Base-by-base conservation (phyloP, 64 coral and sea anemone genomes). In the Cladopsammia gracilis region DNA sequence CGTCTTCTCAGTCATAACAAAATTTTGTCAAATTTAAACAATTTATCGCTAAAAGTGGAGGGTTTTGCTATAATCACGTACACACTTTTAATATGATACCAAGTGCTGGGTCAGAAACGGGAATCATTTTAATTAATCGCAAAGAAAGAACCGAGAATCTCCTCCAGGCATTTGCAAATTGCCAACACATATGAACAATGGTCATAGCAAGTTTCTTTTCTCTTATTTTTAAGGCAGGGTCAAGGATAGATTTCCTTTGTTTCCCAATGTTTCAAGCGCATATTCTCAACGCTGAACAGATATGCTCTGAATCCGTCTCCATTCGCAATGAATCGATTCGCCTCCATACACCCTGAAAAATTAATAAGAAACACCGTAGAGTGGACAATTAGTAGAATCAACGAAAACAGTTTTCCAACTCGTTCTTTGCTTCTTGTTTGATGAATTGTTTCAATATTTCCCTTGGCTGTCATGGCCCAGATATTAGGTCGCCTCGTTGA, bases 401-500 rank as follows among this genome's bases (percentile, higher is more conserved):
- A 68, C 45, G 61, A 47, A 68, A 84, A 67, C 23, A 49, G 61
- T 66, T 10, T 83, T 83, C 44, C 58, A 48, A 67, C 62, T 83
- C 42, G 45, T 6, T 83, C 43, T 64, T 16, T 50, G 62, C 20
- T 18, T 61, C 62, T 84, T 84, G 80, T 84, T 84, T 84, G 58
- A 84, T 62, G 61, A 84, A 46, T 84, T 84, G 61, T 84, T 67
- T 84, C 80, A 84, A 84, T 68, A 84, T 84, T 84, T 84, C 10
- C 44, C 43, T 49, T 64, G 44, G 62, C 61, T 84, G 80, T 84
- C 80, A 84, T 24, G 49, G 44, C 44, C 62, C 62, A 67, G 80
- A 84, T 84, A 84, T 84, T 84, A 84, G 62, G 80, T 84, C 80
- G 60, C 80, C 80, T 84, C 64, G 84, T 87, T 70, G 58, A 91